These are phyloP conservation scores for Mellilla xanthometata DNA, from an alignment of 2,888 invertebrate species.

Conservation along the genomic window DNA sequence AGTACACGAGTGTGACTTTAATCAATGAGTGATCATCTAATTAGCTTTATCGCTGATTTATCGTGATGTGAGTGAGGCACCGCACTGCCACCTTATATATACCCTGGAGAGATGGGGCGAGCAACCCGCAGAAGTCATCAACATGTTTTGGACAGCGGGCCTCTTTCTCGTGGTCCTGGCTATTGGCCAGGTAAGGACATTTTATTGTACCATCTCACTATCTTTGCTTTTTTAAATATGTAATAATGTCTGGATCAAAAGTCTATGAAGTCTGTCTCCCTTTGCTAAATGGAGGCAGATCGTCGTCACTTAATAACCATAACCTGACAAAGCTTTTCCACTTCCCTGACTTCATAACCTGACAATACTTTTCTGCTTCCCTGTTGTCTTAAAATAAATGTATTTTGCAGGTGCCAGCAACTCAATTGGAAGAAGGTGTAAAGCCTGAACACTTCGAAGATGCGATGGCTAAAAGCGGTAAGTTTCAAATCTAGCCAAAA, in stretches of 20 bases:
- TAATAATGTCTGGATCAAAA: no score
- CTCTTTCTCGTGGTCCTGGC: constrained; percentile 41
- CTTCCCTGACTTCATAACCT: no score
- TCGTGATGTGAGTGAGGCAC: background rate
- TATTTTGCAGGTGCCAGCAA: constrained; percentile 41
- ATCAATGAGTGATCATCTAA: constrained; percentile 7
- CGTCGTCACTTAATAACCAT: no score
- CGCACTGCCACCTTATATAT: background rate
- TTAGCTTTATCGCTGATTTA: constrained; percentile 16
- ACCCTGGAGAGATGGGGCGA: constrained; percentile 1
- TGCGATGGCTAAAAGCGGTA: constrained; percentile 34
- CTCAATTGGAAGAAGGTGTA: constrained; percentile 13
- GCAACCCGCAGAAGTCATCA: constrained; percentile 36
- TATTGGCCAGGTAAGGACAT: constrained; percentile 46
- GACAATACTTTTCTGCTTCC: no score
- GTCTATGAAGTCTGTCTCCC: no score
- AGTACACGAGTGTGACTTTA: background rate
- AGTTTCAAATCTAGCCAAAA: no score
- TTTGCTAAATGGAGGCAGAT: no score
- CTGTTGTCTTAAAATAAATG: no score
- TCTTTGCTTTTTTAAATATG: no score
- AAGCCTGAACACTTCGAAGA: constrained; percentile 42
- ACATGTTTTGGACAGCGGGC: constrained; percentile 49
- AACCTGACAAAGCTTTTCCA: no score
- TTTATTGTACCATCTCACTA: no score